phyloP scores from a whole-genome alignment of 2,888 invertebrate genomes.

The Empis livida region DNA sequence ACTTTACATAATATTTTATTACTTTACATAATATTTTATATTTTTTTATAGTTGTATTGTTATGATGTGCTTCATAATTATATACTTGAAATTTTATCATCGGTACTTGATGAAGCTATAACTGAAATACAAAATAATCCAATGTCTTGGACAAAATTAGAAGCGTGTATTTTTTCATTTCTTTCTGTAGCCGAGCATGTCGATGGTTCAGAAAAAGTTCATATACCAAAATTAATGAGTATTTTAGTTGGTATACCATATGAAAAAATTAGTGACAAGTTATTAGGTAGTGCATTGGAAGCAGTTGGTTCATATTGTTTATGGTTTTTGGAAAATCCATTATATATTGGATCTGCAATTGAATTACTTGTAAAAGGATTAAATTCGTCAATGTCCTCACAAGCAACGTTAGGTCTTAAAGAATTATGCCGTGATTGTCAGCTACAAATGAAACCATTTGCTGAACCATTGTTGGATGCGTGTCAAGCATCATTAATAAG shows the following conservation, averaged over 20 bases:
- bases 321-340: slow-evolving; percentile 66
- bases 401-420: slow-evolving; percentile 78
- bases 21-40: no score
- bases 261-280: slow-evolving; percentile 43
- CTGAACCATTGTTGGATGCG: slow-evolving; percentile 59
- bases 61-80: slow-evolving; percentile 65
- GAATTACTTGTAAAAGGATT: slow-evolving; percentile 57
- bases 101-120: slow-evolving; percentile 45
- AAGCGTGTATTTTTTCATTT: slow-evolving; percentile 54
- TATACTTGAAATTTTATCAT: slow-evolving; percentile 56
- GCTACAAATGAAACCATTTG: slow-evolving; percentile 58
- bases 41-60: slow-evolving; percentile 59
- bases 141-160: slow-evolving; percentile 44
- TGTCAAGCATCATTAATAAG: slow-evolving; percentile 47
- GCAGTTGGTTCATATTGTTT: slow-evolving; percentile 73
- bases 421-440: slow-evolving; percentile 76
- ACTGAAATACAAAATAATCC: slow-evolving; percentile 32
- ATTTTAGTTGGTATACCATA: slow-evolving; percentile 50
- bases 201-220: slow-evolving; percentile 42
- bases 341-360: slow-evolving; percentile 50
- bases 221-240: slow-evolving; percentile 46
- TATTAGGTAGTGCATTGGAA: slow-evolving; percentile 60
- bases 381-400: slow-evolving; percentile 54
- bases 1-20: no score
- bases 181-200: slow-evolving; percentile 50